A percentile compares a stretch with the other conserved stretches of the same genome.
phyloP scores from a whole-genome alignment of 2,797 vertebrate species.

The Danio tinwini region DNA sequence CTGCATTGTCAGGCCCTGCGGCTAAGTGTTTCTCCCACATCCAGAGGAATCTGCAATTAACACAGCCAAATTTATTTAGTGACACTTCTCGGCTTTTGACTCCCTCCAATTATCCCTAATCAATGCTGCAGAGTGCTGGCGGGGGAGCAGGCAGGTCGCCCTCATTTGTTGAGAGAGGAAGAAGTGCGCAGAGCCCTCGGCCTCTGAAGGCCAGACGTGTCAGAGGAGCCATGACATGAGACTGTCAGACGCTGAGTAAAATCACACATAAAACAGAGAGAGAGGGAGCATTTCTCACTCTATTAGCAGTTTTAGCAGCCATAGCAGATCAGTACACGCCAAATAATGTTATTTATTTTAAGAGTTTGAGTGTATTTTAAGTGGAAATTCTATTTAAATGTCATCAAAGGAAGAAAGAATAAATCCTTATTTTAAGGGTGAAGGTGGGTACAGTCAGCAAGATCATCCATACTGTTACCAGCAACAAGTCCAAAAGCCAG shows the following conservation, averaged over 20 bases:
- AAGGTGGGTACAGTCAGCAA: neutral
- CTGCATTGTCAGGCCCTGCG: constrained; percentile 84
- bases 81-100: constrained; percentile 84
- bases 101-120: constrained; percentile 88
- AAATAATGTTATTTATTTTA: neutral
- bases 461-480: no score
- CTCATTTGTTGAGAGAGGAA: constrained; percentile 71
- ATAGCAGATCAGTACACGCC: constrained; percentile 1
- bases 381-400: neutral
- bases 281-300: neutral
- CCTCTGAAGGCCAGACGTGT: constrained; percentile 72
- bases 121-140: constrained; percentile 80
- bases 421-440: neutral
- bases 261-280: neutral
- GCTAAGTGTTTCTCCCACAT: constrained; percentile 87
- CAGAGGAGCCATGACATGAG: constrained; percentile 52
- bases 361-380: no score
- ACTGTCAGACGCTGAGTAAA: constrained; percentile 20
- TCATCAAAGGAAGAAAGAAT: neutral
- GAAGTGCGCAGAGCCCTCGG: constrained; percentile 63
- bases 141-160: constrained; percentile 71
- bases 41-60: constrained; percentile 88
- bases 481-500: no score
- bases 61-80: constrained; percentile 88
- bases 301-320: constrained; percentile 25